These are phyloP conservation scores for Gadopsis bispinosus DNA, from an alignment of 2,797 vertebrate genomes.

Conservation along the genomic window DNA sequence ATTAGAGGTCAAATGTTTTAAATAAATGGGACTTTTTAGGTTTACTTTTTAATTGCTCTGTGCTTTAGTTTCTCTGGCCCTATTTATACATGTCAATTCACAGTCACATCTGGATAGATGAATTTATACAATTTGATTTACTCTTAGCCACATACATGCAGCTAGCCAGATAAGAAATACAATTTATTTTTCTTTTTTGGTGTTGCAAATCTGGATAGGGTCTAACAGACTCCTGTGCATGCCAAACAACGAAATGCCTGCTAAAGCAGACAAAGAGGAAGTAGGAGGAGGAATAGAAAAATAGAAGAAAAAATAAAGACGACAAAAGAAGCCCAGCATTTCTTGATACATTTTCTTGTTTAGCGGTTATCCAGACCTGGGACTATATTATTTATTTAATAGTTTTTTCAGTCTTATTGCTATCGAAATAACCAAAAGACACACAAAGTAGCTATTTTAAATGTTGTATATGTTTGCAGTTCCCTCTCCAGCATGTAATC, in stretches of 20 bases:
- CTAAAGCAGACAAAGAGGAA: neutral
- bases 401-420: neutral
- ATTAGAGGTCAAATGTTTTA: neutral
- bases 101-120: slow-evolving; percentile 14
- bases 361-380: neutral
- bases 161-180: slow-evolving; percentile 8
- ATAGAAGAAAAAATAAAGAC: neutral
- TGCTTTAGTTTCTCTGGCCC: neutral
- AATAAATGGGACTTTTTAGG: neutral
- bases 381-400: neutral
- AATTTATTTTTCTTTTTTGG: neutral
- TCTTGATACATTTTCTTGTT: slow-evolving; percentile 8
- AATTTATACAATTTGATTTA: neutral
- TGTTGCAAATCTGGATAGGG: slow-evolving; percentile 12
- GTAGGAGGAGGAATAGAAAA: neutral
- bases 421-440: neutral
- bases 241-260: neutral
- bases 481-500: neutral
- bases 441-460: neutral
- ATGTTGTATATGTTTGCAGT: neutral
- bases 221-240: neutral
- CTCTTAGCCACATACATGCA: neutral
- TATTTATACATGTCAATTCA: slow-evolving; percentile 9
- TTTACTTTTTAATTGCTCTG: neutral
- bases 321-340: neutral